Evolutionary conservation across 2,113 vertebrate species (phyloP), one percentile per base, ranked within the genome.

Genomic region (Sylvia atricapilla): DNA sequence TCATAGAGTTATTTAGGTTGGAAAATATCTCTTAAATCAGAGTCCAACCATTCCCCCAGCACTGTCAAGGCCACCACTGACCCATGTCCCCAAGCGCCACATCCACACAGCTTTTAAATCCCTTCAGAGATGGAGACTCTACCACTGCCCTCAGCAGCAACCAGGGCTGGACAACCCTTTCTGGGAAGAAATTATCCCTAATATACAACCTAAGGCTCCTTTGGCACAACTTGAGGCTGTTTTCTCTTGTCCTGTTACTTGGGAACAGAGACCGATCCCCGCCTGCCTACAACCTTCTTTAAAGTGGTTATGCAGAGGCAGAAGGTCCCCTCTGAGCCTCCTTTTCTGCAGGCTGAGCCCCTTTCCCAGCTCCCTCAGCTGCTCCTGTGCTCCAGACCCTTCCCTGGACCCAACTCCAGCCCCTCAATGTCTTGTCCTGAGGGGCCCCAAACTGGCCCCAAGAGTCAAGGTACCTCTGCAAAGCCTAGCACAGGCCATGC

Each of bases 391-490:
- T 59, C 59, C 89, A 85, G n/a, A 3, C 17, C 23, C 14, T 44
- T 31, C 30, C 20, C 44, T 52, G 37, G 11, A 31, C 44, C 0
- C 0, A 0, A 0, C 63, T 70, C 68, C 75, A 75, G 30, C 13
- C 4, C 19, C 39, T 76, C 75, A 28, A 0, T 3, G 8, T 43
- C 33, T 6, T 24, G 12, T 8, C 19, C 24, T 43, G 56, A 47
- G 16, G 9, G 9, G 3, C 5, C 25, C 31, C 56, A 20, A 70
- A 22, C 16, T 39, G 27, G 31, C 13, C 39, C 19, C 56, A 60
- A 12, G 1, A 4, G 9, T 41, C 0, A 0, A 72, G 24, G 5
- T 30, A 15, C 15, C 59, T 18, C 59, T 30, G 43, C 43, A n/a
- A 16, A 13, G 8, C 7, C 28, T 5, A 44, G 39, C 20, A 13